phyloP scores from a whole-genome alignment of 2,113 vertebrate genomes.

The Apaloderma vittatum region DNA sequence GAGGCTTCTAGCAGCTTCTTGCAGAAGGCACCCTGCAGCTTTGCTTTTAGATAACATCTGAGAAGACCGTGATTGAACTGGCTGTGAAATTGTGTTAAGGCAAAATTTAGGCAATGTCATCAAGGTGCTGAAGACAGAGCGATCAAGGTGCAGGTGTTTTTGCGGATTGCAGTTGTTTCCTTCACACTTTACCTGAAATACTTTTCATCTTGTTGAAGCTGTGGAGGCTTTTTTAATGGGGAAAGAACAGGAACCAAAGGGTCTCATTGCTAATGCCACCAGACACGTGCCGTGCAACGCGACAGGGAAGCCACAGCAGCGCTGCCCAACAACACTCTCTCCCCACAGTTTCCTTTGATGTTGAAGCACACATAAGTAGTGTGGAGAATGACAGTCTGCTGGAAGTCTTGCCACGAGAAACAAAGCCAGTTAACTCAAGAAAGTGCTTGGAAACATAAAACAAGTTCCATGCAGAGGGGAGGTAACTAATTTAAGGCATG shows the following conservation, averaged over 20 bases:
- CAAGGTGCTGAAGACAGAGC: not conserved
- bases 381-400: not conserved
- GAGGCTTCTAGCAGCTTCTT: too few relatives aligned
- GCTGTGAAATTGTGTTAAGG: not conserved
- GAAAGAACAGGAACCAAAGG: not conserved
- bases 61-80: not conserved
- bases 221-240: not conserved
- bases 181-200: not conserved
- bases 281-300: rapidly evolving
- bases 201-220: not conserved
- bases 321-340: not conserved
- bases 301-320: not conserved
- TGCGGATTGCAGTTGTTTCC: not conserved
- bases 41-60: not conserved
- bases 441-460: not conserved
- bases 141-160: not conserved
- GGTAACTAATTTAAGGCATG: not conserved
- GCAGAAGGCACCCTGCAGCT: too few relatives aligned
- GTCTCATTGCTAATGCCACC: not conserved
- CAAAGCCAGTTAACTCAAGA: not conserved
- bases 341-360: too few relatives aligned
- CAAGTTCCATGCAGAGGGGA: not conserved
- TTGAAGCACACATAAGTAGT: not conserved
- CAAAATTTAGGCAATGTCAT: not conserved
- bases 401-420: not conserved